phyloP scores from a whole-genome alignment of 53 echinoderm and acorn worm genomes.

The Antedon mediterranea region DNA sequence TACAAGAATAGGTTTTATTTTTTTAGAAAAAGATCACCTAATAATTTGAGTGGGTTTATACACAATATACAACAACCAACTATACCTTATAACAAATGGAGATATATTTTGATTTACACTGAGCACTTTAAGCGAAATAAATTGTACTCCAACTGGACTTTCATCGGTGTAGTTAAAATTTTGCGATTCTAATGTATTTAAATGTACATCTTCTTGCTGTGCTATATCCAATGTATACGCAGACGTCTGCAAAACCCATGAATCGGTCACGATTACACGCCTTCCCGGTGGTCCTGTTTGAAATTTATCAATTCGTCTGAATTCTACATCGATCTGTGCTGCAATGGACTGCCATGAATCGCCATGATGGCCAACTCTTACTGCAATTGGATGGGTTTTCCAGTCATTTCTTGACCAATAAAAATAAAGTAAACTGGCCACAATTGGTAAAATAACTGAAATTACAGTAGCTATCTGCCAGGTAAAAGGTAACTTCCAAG shows the following conservation, averaged over 20 bases:
- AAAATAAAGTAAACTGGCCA: too few relatives aligned
- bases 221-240: slow-evolving; percentile 55
- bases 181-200: slow-evolving; percentile 55
- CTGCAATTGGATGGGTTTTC: slow-evolving; percentile 64
- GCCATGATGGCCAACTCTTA: slow-evolving; percentile 42
- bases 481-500: slow-evolving; percentile 8
- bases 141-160: slow-evolving; percentile 58
- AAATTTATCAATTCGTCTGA: slow-evolving; percentile 84
- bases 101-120: slow-evolving; percentile 55
- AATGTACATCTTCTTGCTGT: slow-evolving; percentile 69
- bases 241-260: slow-evolving; percentile 80
- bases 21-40: too few relatives aligned
- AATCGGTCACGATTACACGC: slow-evolving; percentile 77
- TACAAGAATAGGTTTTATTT: too few relatives aligned
- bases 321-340: slow-evolving; percentile 56
- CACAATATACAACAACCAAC: background rate
- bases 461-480: slow-evolving; percentile 31
- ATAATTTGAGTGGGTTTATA: background rate
- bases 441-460: slow-evolving; percentile 12
- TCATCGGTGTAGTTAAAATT: slow-evolving; percentile 70
- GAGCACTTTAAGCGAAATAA: slow-evolving; percentile 53
- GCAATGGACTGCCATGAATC: slow-evolving; percentile 65
- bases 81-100: slow-evolving; percentile 65
- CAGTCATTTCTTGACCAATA: slow-evolving; percentile 50
- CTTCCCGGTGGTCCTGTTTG: slow-evolving; percentile 58